Evolutionary conservation across 2,113 vertebrate genomes (phyloP).

Genomic region (Sapayoa aenigma): DNA sequence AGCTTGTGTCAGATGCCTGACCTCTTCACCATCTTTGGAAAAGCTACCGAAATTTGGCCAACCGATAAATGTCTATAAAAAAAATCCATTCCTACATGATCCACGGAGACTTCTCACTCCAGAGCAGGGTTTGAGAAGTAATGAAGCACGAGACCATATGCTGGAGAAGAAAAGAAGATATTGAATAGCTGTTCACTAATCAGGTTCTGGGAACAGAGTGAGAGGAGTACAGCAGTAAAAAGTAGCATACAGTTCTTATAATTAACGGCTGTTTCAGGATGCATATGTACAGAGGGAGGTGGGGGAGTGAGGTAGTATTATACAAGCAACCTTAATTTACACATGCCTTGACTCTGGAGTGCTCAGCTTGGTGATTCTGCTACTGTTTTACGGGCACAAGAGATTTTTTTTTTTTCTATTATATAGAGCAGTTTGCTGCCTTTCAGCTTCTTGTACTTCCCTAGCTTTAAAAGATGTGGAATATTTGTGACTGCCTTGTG

Average conservation of each 20-base stretch:
- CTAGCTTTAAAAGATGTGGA: conserved; percentile 1
- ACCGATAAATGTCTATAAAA: neutral
- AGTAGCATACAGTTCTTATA: neutral
- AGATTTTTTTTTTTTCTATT: neutral
- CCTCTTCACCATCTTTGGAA: neutral
- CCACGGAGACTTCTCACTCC: neutral
- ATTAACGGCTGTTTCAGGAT: conserved; percentile 10
- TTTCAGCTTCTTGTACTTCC: neutral
- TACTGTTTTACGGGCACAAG: neutral
- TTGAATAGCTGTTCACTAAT: conserved; percentile 30
- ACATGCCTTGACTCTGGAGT: neutral
- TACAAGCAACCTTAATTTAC: neutral
- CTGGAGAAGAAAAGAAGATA: conserved; percentile 23
- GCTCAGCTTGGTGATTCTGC: neutral
- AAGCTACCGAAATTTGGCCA: neutral
- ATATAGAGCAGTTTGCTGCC: neutral
- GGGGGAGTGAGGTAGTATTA: neutral
- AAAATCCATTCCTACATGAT: neutral
- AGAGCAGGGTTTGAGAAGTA: neutral
- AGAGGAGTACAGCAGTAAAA: neutral
- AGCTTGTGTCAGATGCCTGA: neutral
- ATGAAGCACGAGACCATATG: neutral
- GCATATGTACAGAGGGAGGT: neutral
- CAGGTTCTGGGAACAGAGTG: neutral
- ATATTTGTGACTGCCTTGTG: conserved; percentile 41